A percentile compares a stretch with the other conserved stretches of the same genome.
These are phyloP conservation scores for Zapus hudsonius DNA, from an alignment of 2,113 vertebrate genomes.

Conservation along the genomic window DNA sequence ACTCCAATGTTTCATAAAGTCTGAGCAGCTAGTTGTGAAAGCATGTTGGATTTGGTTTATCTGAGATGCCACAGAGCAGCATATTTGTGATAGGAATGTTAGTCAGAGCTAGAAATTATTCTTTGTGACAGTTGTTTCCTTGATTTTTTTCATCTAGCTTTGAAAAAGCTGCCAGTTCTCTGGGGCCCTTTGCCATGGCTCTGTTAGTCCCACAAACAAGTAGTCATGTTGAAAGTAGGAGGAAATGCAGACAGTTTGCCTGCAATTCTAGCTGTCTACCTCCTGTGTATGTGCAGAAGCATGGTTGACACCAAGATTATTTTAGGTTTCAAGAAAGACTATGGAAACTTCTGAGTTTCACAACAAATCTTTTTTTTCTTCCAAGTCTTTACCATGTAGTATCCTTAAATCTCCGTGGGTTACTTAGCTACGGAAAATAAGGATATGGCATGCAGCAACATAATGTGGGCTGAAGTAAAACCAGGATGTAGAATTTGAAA, in stretches of 20 bases:
- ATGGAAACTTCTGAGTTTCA: not conserved
- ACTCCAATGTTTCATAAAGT: not conserved
- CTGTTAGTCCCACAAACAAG: not conserved
- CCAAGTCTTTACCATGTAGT: constrained; percentile 26
- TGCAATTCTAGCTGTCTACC: not conserved
- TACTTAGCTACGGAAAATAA: constrained; percentile 2
- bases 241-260: not conserved
- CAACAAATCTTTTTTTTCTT: constrained; percentile 39
- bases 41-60: not conserved
- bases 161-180: not conserved
- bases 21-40: not conserved
- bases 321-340: constrained; percentile 27
- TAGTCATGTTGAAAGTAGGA: not conserved
- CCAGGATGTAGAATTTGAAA: not conserved
- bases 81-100: not conserved
- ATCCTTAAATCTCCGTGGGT: constrained; percentile 31
- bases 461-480: not conserved
- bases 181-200: not conserved
- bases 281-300: not conserved
- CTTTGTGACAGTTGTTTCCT: not conserved
- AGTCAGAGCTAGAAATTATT: not conserved
- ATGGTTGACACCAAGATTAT: not conserved
- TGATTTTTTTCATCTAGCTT: not conserved
- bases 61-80: not conserved
- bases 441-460: not conserved